phyloP scores from a whole-genome alignment of 2,113 vertebrate genomes.

The Glareola pratincola region DNA sequence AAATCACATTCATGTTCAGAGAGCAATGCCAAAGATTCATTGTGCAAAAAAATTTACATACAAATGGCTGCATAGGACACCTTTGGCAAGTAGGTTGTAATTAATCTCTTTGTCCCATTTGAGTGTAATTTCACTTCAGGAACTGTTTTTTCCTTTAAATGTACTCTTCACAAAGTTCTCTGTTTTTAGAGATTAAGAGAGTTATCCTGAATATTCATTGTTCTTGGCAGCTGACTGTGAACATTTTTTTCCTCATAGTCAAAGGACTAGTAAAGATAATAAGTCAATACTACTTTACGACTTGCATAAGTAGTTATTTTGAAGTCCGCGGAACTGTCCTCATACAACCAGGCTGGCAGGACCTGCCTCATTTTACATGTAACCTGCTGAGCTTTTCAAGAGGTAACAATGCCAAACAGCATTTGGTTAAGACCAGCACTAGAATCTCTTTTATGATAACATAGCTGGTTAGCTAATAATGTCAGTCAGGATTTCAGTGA shows the following conservation, averaged over 20 bases:
- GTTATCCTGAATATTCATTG: not conserved
- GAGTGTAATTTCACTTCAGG: not conserved
- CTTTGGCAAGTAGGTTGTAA: not conserved
- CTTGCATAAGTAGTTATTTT: not conserved
- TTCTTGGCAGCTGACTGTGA: not conserved
- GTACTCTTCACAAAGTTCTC: not conserved
- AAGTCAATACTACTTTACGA: not conserved
- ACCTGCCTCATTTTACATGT: not conserved
- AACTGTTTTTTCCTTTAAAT: not conserved
- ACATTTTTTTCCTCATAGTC: not conserved
- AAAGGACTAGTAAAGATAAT: not conserved
- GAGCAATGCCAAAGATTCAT: not conserved
- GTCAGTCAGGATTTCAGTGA: not conserved
- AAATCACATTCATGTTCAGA: not conserved
- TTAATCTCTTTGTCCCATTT: not conserved
- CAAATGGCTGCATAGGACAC: not conserved
- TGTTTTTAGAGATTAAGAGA: not conserved
- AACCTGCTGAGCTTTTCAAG: not conserved
- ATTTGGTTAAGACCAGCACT: not conserved
- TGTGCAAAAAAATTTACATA: not conserved
- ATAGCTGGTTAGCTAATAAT: not conserved
- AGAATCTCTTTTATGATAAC: not conserved
- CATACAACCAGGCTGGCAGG: not conserved
- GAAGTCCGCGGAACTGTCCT: not conserved
- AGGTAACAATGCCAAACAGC: not conserved